A percentile compares a stretch with the other conserved stretches of the same genome.
phyloP scores from a whole-genome alignment of 2,113 vertebrate genomes.

The Mustela nigripes region DNA sequence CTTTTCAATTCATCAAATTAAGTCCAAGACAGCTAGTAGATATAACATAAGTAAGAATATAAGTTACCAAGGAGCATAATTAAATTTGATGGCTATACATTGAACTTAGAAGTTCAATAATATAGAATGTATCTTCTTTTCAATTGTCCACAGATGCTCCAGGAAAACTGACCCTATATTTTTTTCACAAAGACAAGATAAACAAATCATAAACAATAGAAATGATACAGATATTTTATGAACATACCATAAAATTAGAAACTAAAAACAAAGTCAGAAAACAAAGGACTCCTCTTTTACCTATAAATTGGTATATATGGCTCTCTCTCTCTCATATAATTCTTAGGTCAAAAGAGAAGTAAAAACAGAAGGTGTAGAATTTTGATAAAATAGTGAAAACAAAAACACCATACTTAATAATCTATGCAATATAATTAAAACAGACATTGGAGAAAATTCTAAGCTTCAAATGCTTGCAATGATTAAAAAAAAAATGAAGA shows the following conservation, averaged over 20 bases:
- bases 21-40: not conserved
- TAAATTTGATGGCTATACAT: not conserved
- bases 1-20: not conserved
- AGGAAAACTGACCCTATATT: not conserved
- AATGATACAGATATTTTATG: not conserved
- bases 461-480: not conserved
- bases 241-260: not conserved
- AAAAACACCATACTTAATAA: not conserved
- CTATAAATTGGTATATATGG: not conserved
- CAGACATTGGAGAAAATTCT: not conserved
- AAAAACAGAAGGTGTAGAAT: not conserved
- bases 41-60: not conserved
- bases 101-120: not conserved
- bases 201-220: not conserved
- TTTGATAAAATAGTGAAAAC: not conserved
- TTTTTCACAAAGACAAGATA: not conserved
- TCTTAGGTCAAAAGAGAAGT: not conserved
- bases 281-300: not conserved
- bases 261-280: slow-evolving; percentile 9
- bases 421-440: not conserved
- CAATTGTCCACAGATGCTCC: not conserved
- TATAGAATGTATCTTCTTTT: not conserved
- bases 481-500: not conserved
- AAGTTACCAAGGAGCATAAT: not conserved
- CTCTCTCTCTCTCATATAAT: not conserved